These are phyloP conservation scores for Garrulus glandarius DNA, from an alignment of 2,797 vertebrate species.

Conservation along the genomic window DNA sequence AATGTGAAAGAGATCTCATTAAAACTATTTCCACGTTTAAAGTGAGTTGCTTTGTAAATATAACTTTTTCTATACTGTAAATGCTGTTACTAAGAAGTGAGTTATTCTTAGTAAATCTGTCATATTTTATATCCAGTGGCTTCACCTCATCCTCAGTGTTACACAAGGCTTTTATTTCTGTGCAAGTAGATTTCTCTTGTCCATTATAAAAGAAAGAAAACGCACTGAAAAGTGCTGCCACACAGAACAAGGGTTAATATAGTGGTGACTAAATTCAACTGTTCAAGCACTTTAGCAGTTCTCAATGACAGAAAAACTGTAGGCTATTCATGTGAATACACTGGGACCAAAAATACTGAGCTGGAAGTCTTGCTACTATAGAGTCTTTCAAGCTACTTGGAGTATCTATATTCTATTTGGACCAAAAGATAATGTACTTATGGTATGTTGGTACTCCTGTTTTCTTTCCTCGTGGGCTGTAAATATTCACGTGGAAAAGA, in stretches of 20 bases:
- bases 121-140: background rate
- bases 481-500: background rate
- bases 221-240: background rate
- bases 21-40: background rate
- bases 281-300: background rate
- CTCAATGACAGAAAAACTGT: background rate
- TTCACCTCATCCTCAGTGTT: background rate
- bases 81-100: background rate
- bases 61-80: background rate
- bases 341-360: background rate
- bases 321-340: background rate
- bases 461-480: background rate
- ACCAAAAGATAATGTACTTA: background rate
- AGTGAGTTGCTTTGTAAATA: background rate
- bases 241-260: background rate
- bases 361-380: background rate
- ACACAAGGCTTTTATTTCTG: background rate
- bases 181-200: background rate
- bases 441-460: background rate
- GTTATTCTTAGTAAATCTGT: background rate
- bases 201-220: background rate
- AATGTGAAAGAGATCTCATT: background rate
- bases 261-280: background rate
- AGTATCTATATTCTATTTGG: background rate
- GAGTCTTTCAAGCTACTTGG: background rate